Evolutionary conservation across 1,140 invertebrate species (phyloP).

Genomic region (Plodia interpunctella): DNA sequence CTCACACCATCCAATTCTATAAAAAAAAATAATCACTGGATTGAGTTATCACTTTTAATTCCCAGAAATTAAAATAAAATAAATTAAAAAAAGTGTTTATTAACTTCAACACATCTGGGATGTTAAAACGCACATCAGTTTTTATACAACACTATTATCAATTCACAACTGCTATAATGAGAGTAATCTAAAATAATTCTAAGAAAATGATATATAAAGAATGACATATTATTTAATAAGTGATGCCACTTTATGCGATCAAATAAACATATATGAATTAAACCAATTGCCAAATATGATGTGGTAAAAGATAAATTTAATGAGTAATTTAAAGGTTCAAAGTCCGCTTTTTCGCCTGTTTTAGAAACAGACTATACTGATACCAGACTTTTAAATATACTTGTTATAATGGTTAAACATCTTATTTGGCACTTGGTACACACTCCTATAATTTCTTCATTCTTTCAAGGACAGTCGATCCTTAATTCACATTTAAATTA

Average conservation of each 20-base stretch:
- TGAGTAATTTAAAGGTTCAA: too few relatives aligned
- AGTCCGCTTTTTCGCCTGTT: too few relatives aligned
- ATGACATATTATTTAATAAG: conserved; percentile 4
- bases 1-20: background rate
- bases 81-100: too few relatives aligned
- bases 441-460: background rate
- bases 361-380: too few relatives aligned
- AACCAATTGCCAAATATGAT: conserved; percentile 8
- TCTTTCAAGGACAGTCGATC: background rate
- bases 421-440: background rate
- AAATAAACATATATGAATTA: background rate
- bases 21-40: background rate
- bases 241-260: background rate
- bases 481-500: background rate
- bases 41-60: too few relatives aligned
- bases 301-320: background rate
- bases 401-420: background rate
- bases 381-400: too few relatives aligned
- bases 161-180: background rate
- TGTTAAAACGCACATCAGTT: too few relatives aligned
- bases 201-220: background rate
- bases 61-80: too few relatives aligned
- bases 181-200: conserved; percentile 1
- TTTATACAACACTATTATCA: background rate
- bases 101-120: too few relatives aligned